Percentiles rank a stretch among this genome's conserved stretches.
phyloP scores from a whole-genome alignment of 2,113 vertebrate genomes.

The Trochalopteron elliotii region DNA sequence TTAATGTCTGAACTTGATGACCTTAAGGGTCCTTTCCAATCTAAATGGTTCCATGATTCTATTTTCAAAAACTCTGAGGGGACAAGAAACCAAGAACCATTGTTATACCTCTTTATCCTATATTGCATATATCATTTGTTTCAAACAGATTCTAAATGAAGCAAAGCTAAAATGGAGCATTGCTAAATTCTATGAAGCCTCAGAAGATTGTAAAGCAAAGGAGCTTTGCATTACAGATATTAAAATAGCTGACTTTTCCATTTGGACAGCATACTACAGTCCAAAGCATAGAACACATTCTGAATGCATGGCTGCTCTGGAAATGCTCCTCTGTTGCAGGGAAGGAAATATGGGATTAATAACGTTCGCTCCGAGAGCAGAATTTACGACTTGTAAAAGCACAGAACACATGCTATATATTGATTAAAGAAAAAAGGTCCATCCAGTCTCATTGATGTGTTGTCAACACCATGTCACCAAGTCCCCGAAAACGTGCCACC shows the following conservation, averaged over 20 bases:
- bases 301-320: background rate
- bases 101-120: background rate
- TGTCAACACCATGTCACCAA: background rate
- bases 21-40: background rate
- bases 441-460: background rate
- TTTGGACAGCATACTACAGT: background rate
- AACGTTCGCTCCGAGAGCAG: background rate
- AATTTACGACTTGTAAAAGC: background rate
- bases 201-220: background rate
- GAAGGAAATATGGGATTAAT: background rate
- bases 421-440: background rate
- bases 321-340: background rate
- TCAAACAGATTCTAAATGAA: background rate
- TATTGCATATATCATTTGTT: background rate
- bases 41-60: background rate
- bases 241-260: background rate
- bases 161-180: background rate
- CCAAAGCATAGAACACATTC: background rate
- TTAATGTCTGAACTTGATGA: background rate
- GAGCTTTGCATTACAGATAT: background rate
- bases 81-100: background rate
- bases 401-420: background rate
- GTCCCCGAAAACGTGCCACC: conserved; percentile 45
- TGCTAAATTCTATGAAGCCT: background rate
- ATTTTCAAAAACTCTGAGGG: background rate